These are phyloP conservation scores for Alloplasta piceator DNA, from an alignment of 2,888 invertebrate genomes.

Conservation along the genomic window DNA sequence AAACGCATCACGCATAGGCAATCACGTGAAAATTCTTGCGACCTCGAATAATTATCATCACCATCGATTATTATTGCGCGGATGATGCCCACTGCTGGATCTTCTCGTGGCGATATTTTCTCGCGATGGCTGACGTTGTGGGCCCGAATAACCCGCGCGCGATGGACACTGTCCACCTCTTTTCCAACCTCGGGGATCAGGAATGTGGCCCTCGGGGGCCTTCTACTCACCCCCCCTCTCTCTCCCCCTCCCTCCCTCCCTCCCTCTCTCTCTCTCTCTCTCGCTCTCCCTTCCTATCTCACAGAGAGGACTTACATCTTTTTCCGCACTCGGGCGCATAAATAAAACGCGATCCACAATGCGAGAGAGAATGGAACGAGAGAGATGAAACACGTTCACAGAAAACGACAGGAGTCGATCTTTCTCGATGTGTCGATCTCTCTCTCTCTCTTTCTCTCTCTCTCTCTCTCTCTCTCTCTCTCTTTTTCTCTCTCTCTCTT, in stretches of 20 bases:
- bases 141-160: background rate
- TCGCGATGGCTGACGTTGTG: constrained; percentile 11
- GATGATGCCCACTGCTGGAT: constrained; percentile 8
- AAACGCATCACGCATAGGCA: too few relatives aligned
- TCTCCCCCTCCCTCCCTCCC: too few relatives aligned
- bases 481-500: too few relatives aligned
- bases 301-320: constrained; percentile 82
- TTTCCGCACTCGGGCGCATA: constrained; percentile 82
- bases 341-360: constrained; percentile 77
- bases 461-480: too few relatives aligned
- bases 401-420: constrained; percentile 32
- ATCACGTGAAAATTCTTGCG: too few relatives aligned
- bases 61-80: constrained; percentile 36
- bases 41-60: constrained; percentile 21
- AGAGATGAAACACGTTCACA: constrained; percentile 17
- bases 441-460: too few relatives aligned
- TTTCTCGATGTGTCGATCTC: background rate
- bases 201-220: constrained; percentile 76
- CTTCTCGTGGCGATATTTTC: constrained; percentile 5
- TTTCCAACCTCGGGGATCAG: constrained; percentile 61
- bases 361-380: constrained; percentile 8
- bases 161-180: constrained; percentile 18
- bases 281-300: too few relatives aligned
- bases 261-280: too few relatives aligned
- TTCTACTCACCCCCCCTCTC: too few relatives aligned